These are phyloP conservation scores for Spisula subtruncata DNA, from an alignment of 2,888 invertebrate species.

Conservation along the genomic window DNA sequence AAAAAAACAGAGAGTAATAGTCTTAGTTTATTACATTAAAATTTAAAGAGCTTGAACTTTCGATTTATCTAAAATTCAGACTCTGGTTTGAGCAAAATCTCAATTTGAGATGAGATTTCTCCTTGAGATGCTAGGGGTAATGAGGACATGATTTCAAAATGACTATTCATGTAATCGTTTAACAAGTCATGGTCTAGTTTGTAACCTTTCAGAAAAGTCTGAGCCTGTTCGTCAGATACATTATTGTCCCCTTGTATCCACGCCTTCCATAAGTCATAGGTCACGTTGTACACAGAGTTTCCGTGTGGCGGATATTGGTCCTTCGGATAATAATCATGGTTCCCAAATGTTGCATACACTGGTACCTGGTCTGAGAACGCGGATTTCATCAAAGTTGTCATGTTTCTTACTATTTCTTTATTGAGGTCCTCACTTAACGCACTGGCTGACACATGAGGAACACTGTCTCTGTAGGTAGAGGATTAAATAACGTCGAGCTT, in stretches of 20 bases:
- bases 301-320: slow-evolving; percentile 89
- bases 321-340: slow-evolving; percentile 91
- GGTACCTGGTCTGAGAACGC: slow-evolving; percentile 90
- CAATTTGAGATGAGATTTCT: too few relatives aligned
- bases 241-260: slow-evolving; percentile 90
- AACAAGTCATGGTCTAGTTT: too few relatives aligned
- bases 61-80: too few relatives aligned
- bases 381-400: slow-evolving; percentile 90
- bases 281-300: slow-evolving; percentile 89
- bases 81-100: too few relatives aligned
- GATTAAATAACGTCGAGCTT: neutral
- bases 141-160: too few relatives aligned
- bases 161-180: too few relatives aligned
- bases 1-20: too few relatives aligned
- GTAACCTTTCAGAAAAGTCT: slow-evolving; percentile 93
- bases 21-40: too few relatives aligned
- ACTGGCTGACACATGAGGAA: slow-evolving; percentile 92
- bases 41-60: too few relatives aligned
- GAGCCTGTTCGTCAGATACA: slow-evolving; percentile 89
- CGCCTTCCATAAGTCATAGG: slow-evolving; percentile 91
- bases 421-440: slow-evolving; percentile 91
- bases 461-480: slow-evolving; percentile 92
- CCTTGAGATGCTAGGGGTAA: too few relatives aligned
- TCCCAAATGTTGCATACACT: slow-evolving; percentile 96
- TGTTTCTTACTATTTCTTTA: slow-evolving; percentile 93